Evolutionary conservation across 2,797 vertebrate genomes (phyloP), one percentile per base, ranked within the genome.

Genomic region (Lophius americanus): DNA sequence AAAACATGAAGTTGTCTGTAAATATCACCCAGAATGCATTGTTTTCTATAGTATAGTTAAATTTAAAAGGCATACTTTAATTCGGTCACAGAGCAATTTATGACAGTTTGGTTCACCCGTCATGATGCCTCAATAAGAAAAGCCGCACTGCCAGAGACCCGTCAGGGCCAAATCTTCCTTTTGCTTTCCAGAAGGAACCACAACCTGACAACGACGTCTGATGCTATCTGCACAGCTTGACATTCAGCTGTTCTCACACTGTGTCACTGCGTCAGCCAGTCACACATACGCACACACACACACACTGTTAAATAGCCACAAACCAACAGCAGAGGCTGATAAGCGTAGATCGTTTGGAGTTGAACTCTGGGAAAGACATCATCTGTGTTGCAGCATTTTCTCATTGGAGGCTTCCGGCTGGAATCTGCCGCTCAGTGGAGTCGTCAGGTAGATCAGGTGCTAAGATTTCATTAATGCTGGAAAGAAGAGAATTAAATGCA

Each of bases 171-270:
- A 5, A 68, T 63, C 14, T 23, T 23, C 23, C 61, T 59, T 51
- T 14, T 6, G 10, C 72, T 76, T 70, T 58, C 53, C 46, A 23
- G 23, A 23, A 75, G 72, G 66, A 83, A 61, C 33, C 52, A 69
- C 61, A 75, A 73, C 74, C 81, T 79, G 73, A 84, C 10, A 9
- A 58, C 7, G 33, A 38, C 3, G 55, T 51, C 63, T 82, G 83
- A 86, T 78, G 43, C 2, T 52, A 79, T 82, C 83, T 73, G 46
- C 67, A 67, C 80, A 89, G 80, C 79, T 89, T 83, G 23, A 23
- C 23, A 23, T 23, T 23, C 23, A 23, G 23, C 23, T 23, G 23
- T 23, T 23, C 23, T 23, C 23, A 23, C 23, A 23, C 23, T 23
- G 23, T 23, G 23, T 23, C 23, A 23, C 23, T 23, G 23, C 73